A percentile compares a stretch with the other conserved stretches of the same genome.
These are phyloP conservation scores for Pogonus chalceus DNA, from an alignment of 1,140 invertebrate genomes.

Conservation along the genomic window DNA sequence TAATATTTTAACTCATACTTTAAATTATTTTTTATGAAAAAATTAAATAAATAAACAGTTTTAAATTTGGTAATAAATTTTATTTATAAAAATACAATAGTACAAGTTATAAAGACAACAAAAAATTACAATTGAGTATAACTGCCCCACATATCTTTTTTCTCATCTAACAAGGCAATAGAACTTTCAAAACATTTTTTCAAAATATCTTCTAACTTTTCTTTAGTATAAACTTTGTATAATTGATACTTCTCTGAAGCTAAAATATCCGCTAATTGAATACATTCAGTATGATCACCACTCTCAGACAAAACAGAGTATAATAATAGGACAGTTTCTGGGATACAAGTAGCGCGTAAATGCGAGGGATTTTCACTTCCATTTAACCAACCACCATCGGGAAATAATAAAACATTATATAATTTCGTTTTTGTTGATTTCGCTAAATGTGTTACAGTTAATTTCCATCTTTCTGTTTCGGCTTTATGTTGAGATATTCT, in stretches of 20 bases:
- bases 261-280: constrained; percentile 70
- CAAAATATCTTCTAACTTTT: constrained; percentile 63
- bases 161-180: constrained; percentile 58
- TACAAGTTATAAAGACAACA: too few relatives aligned
- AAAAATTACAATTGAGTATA: constrained; percentile 14
- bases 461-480: constrained; percentile 70
- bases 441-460: constrained; percentile 37
- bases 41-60: neutral
- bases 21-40: neutral
- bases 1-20: too few relatives aligned
- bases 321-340: constrained; percentile 69
- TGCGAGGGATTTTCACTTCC: constrained; percentile 48
- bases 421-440: constrained; percentile 59
- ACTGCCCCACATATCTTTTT: constrained; percentile 60
- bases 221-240: constrained; percentile 70
- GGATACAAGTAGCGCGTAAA: constrained; percentile 71
- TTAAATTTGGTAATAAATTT: neutral
- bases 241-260: constrained; percentile 66
- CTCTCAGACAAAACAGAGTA: constrained; percentile 68
- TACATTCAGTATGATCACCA: constrained; percentile 62
- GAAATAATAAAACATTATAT: constrained; percentile 82
- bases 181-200: constrained; percentile 71
- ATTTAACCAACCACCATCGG: constrained; percentile 80
- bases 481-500: constrained; percentile 62
- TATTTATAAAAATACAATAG: too few relatives aligned